A percentile compares a stretch with the other conserved stretches of the same genome.
These are phyloP conservation scores for Trichonephila inaurata DNA, from an alignment of 1,140 invertebrate species.

Conservation along the genomic window DNA sequence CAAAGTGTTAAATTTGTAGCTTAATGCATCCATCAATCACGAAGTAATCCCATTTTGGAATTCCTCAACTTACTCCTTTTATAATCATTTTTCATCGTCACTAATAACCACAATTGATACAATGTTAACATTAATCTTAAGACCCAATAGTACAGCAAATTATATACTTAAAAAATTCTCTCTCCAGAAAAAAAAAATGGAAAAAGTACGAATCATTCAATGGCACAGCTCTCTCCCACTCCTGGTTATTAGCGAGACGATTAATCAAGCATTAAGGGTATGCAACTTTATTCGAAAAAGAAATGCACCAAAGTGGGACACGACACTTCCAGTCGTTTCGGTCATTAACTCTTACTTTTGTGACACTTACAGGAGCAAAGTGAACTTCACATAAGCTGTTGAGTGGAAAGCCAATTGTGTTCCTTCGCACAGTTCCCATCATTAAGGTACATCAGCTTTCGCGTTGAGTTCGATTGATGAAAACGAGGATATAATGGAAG, in stretches of 20 bases:
- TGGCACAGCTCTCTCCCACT: neutral
- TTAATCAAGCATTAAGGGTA: constrained; percentile 30
- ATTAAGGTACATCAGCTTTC: neutral
- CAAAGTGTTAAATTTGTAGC: too few species aligned
- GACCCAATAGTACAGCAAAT: too few species aligned
- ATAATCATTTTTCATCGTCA: too few species aligned
- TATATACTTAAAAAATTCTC: too few species aligned
- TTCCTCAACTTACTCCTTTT: too few species aligned
- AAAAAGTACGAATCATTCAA: neutral
- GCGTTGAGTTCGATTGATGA: neutral
- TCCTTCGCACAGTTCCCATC: neutral
- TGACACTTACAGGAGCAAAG: neutral
- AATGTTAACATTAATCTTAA: too few species aligned
- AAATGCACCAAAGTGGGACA: constrained; percentile 8
- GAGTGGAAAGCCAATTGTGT: neutral
- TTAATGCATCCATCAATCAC: too few species aligned
- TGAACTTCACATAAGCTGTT: neutral
- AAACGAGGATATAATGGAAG: neutral
- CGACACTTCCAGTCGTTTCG: constrained; percentile 29
- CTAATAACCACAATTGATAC: too few species aligned
- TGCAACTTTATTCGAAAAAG: neutral
- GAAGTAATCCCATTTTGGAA: too few species aligned
- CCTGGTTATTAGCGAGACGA: constrained; percentile 14
- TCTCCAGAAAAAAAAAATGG: too few species aligned
- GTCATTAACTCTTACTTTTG: constrained; percentile 27